Evolutionary conservation across 2,888 invertebrate species (phyloP), one percentile per base, ranked within the genome.

Genomic region (Caprella mutica): DNA sequence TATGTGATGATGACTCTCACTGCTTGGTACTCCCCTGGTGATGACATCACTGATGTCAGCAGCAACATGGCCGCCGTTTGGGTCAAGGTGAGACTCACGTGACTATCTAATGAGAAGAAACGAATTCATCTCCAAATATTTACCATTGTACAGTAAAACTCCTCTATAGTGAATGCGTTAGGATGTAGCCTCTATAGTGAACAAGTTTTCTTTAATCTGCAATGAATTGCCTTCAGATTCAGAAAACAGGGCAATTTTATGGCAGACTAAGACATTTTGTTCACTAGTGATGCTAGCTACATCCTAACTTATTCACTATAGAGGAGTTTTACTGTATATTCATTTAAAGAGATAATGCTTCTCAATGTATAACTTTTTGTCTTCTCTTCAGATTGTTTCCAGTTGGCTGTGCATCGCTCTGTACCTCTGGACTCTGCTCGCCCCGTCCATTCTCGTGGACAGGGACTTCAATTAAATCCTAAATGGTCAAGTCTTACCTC

Each of bases 1-100:
- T 99, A 98, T 74, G 86, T 98, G 56, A 98, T 99, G 98, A 98
- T 99, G 98, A 97, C 97, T 1, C 80, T 98, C 58, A 98, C 98
- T 68, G 94, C 96, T 74, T 98, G 98, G 98, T 97, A 89, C 73
- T 93, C 92, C 69, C 93, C 94, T 53, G 88, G 88, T 71, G 87
- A 90, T 24, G 81, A 83, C 69, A 78, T 94, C 70, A 77, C 79
- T 54, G 79, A 81, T 1, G 73, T 86, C 67, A 87, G 86, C 72
- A 81, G 85, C 54, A 94, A 93, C 71, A 77, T 81, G 66, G 93
- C 94, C 40, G 94, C 97, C 4, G 91, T 98, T 84, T 98, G 98
- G 98, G 86, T 98, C 64, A 99, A 99, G 62, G 62, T 58, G 27
- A 46, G 39, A 12, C 27, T 12, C 21, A n/a, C 35, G n/a, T n/a